A percentile compares a stretch with the other conserved stretches of the same genome.
Evolutionary conservation across 2,888 invertebrate genomes (phyloP).

Genomic region (Lissonota sp.): DNA sequence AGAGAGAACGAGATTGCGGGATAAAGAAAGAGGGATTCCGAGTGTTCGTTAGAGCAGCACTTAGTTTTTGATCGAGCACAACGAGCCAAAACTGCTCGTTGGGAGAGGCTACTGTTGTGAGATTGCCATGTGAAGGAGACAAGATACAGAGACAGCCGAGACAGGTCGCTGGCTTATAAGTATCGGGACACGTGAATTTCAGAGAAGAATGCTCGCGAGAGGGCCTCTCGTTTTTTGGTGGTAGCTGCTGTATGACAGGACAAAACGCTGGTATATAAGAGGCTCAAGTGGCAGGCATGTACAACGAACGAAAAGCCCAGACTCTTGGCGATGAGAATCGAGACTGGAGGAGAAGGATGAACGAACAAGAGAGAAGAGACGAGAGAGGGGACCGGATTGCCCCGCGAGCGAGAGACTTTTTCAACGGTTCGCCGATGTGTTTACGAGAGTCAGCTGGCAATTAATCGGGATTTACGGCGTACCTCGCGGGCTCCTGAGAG

Average conservation of each 20-base stretch:
- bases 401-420: slow-evolving; percentile 55
- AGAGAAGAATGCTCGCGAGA: slow-evolving; percentile 45
- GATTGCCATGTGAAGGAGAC: neutral
- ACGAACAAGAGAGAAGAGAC: slow-evolving; percentile 13
- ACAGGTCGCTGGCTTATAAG: neutral
- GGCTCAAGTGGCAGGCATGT: slow-evolving; percentile 12
- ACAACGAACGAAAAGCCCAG: slow-evolving; percentile 31
- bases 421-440: slow-evolving; percentile 63
- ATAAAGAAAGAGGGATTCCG: neutral
- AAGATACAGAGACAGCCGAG: slow-evolving; percentile 14
- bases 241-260: slow-evolving; percentile 4
- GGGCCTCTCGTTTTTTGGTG: slow-evolving; percentile 35
- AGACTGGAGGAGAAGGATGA: slow-evolving; percentile 8
- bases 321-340: slow-evolving; percentile 33
- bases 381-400: slow-evolving; percentile 35
- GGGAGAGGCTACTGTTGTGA: slow-evolving; percentile 25
- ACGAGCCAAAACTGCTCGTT: slow-evolving; percentile 22
- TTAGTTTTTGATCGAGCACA: slow-evolving; percentile 31
- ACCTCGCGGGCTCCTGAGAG: slow-evolving; percentile 69
- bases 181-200: slow-evolving; percentile 41
- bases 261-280: slow-evolving; percentile 12
- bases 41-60: neutral
- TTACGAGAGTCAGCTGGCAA: slow-evolving; percentile 77
- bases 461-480: slow-evolving; percentile 80
- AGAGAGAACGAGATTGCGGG: neutral